Evolutionary conservation across 2,113 vertebrate genomes (phyloP).

Genomic region (Cariama cristata): DNA sequence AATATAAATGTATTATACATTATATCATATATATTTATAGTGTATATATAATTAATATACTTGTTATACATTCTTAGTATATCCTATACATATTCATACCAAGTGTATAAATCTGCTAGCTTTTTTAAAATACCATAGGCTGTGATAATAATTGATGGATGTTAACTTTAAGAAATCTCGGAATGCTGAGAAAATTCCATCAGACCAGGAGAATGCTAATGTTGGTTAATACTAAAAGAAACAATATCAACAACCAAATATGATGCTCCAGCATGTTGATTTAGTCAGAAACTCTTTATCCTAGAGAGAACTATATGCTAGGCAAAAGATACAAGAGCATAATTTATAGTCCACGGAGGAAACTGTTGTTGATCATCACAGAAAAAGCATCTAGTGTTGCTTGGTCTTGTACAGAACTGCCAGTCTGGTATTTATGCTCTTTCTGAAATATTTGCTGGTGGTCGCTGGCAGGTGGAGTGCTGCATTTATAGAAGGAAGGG

Average conservation of each 20-base stretch:
- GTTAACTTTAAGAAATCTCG: not conserved
- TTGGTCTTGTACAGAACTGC: not conserved
- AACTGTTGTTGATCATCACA: not conserved
- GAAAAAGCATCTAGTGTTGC: not conserved
- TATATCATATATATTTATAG: no score
- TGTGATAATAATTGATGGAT: not conserved
- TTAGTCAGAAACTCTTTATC: not conserved
- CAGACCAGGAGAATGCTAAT: not conserved
- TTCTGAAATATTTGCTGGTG: not conserved
- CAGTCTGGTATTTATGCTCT: not conserved
- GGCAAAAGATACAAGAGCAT: not conserved
- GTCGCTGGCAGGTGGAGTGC: not conserved
- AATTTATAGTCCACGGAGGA: not conserved
- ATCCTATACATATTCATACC: not conserved
- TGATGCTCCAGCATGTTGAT: not conserved
- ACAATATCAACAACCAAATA: not conserved
- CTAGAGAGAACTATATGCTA: not conserved
- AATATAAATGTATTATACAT: no score
- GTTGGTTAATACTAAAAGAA: not conserved
- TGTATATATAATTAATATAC: no score
- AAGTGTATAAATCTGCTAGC: not conserved
- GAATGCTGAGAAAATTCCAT: not conserved
- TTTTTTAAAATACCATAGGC: not conserved
- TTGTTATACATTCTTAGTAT: not conserved
- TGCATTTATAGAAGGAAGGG: not conserved